Conservation (phyloP, 1,140 invertebrate genomes). For the Solen grandis region DNA sequence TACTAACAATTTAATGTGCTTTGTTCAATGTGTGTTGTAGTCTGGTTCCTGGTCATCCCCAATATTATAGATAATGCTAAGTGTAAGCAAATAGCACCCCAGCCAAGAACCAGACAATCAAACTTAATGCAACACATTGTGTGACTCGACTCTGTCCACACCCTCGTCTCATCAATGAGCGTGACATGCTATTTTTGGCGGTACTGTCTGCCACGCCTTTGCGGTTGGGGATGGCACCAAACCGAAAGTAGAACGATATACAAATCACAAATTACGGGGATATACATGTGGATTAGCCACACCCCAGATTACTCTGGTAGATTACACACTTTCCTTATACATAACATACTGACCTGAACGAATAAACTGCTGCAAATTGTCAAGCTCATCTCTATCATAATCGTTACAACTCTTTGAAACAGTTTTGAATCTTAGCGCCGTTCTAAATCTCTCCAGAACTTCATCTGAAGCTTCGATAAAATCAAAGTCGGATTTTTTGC, state of each 20-base stretch:
- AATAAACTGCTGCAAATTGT: conserved; percentile 64
- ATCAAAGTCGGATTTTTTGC: conserved; percentile 63
- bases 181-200: neutral
- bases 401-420: conserved; percentile 57
- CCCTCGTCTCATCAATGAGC: neutral
- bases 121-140: too few relatives aligned
- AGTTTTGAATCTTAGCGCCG: conserved; percentile 67
- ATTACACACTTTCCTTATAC: neutral
- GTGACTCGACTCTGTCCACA: too few relatives aligned
- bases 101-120: too few relatives aligned
- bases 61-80: too few relatives aligned
- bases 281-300: neutral
- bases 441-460: conserved; percentile 63
- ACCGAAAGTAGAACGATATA: neutral
- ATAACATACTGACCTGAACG: conserved; percentile 54
- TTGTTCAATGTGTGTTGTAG: too few relatives aligned
- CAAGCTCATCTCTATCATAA: conserved; percentile 65
- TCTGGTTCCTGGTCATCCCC: too few relatives aligned
- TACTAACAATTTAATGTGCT: too few relatives aligned
- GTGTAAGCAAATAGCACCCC: too few relatives aligned
- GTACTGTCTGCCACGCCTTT: neutral
- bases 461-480: conserved; percentile 64
- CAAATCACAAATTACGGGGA: neutral
- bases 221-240: neutral
- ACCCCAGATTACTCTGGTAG: neutral